Conservation (phyloP, 2,888 invertebrate genomes). For the Chymomyza fuscimana region DNA sequence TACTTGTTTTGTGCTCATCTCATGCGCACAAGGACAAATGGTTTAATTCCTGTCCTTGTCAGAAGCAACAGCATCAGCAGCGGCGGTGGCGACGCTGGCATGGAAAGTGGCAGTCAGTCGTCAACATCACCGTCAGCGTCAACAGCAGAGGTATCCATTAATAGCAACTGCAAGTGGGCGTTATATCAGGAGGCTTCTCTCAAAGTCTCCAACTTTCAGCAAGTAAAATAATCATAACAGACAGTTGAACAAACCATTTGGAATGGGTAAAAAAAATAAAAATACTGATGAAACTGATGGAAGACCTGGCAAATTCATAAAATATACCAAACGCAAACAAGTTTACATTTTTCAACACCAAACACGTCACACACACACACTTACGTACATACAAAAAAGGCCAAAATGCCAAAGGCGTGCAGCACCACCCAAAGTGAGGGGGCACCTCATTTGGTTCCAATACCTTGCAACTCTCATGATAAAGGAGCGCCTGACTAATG, state of each 20-base stretch:
- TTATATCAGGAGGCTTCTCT: not conserved
- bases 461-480: not conserved
- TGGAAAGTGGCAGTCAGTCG: not conserved
- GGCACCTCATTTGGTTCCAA: not conserved
- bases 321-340: slow-evolving; percentile 19
- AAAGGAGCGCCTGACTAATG: slow-evolving; percentile 44
- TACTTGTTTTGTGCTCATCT: slow-evolving; percentile 48
- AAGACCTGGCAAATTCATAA: slow-evolving; percentile 33
- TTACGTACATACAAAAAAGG: not conserved
- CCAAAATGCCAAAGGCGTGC: not conserved
- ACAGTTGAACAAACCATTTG: not conserved
- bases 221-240: slow-evolving; percentile 1
- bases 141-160: not conserved
- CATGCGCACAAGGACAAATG: slow-evolving; percentile 71
- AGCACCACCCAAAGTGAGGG: not conserved
- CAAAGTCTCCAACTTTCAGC: not conserved
- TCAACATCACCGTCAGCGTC: not conserved
- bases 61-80: slow-evolving; percentile 24
- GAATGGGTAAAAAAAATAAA: slow-evolving; percentile 1
- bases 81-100: not conserved
- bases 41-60: slow-evolving; percentile 69
- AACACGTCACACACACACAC: not conserved
- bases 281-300: not conserved
- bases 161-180: not conserved
- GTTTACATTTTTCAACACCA: slow-evolving; percentile 17